Base-by-base conservation (phyloP, 2,888 invertebrate species). In the Drepana falcataria region DNA sequence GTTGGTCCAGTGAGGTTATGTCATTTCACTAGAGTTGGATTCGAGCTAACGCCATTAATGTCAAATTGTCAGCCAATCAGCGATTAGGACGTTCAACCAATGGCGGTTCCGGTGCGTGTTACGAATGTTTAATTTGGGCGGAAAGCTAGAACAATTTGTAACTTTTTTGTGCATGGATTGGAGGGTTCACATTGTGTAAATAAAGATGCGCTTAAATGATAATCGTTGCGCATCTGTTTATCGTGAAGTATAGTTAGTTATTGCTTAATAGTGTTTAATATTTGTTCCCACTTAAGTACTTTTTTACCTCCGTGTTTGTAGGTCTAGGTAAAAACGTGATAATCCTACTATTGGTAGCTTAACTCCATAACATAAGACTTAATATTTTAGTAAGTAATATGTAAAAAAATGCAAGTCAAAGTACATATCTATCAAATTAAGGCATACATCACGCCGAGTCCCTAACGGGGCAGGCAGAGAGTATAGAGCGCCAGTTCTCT, bases 21-120 rank as follows among this genome's bases (percentile, higher is more conserved):
- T 47, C 66, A 51, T 77, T 76, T 60, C 56, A 53, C 47, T 54
- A 48, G 57, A 51, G 55, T 55, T 53, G 55, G 63, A 59, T 65
- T 74, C 60, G 73, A 82, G 81, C 85, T 89, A 89, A 91, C 91
- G 89, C 90, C 90, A 91, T 91, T 89, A 87, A 83, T 90, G 88
- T 89, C 88, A 89, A 87, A 87, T 83, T 84, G 85, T 81, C 64
- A 69, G 90, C 91, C 91, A 91, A 91, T 91, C 87, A 81, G 79
- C 71, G 73, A 58, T 67, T 59, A 73, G 76, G 66, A 73, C 71
- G 71, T 66, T 76, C 75, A 70, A 81, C 90, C 91, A 90, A 91
- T 91, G 77, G 70, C 55, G 73, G 56, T 60, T 58, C 67, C 67
- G 64, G 70, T 71, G 76, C 88, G 87, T 87, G 89, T 79, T 81